Evolutionary conservation across 2,113 vertebrate genomes (phyloP), one percentile per base, ranked within the genome.

Genomic region (Melanerpes aurifrons): DNA sequence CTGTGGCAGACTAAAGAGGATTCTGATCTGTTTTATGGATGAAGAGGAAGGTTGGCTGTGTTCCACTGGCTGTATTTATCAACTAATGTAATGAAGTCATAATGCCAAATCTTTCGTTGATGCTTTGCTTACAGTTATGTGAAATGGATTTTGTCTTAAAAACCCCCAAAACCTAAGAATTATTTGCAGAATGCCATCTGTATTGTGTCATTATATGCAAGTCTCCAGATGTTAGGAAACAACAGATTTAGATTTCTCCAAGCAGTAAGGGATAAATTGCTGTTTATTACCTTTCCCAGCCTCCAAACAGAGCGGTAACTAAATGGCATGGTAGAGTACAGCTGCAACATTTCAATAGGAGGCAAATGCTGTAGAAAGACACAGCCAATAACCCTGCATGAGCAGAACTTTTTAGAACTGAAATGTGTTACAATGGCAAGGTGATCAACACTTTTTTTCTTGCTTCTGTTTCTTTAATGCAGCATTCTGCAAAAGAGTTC

Each of bases 391-490:
- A 62, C 71, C 15, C 64, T 92, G 56, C 40, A 35, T 25, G 28
- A 58, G 40, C 75, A 83, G 31, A 58, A 40, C 22, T 57, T 58
- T 67, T 82, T 63, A 68, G 32, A 76, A 48, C 48, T 89, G 58
- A 86, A 40, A 6, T 67, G 19, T 72, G n/a, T 88, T 87, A 90
- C 32, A 91, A 78, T 72, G 35, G 82, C 59, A 88, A 93, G 66
- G 73, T 93, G 93, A 94, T 91, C 82, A 94, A 96, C 32, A n/a
- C 79, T 59, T 93, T 92, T 93, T 92, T 90, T 96, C 87, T 96
- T 93, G 62, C 94, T 96, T 95, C 92, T 95, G 63, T 96, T 95
- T 96, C 82, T 96, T 74, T 95, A 96, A 96, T 73, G 96, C 96
- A 95, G 95, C 96, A 69, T 76, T 95, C 86, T 88, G 80, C 67